These are phyloP conservation scores for Myripristis murdjan DNA, from an alignment of 2,797 vertebrate species.

Conservation along the genomic window DNA sequence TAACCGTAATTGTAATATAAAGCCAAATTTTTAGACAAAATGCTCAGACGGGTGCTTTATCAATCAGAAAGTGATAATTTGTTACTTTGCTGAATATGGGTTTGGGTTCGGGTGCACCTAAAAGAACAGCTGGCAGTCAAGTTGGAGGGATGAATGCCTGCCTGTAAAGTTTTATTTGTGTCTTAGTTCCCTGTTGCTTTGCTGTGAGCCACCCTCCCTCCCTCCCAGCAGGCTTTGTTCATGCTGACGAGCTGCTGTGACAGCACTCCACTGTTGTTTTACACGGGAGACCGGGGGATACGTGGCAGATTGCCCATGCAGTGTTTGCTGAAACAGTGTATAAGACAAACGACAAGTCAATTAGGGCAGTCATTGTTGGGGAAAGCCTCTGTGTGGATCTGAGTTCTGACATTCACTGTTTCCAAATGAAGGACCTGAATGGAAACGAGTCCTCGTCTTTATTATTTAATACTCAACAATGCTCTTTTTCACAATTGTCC, in stretches of 20 bases:
- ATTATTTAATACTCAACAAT: too few species aligned
- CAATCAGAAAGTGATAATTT: too few species aligned
- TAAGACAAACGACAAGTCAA: not conserved
- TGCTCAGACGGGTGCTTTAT: too few species aligned
- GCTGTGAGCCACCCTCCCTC: not conserved
- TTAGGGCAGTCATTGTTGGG: not conserved
- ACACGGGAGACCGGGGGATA: not conserved
- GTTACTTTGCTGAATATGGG: too few species aligned
- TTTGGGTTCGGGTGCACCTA: too few species aligned
- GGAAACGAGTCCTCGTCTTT: too few species aligned
- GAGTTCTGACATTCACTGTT: too few species aligned
- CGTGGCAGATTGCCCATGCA: not conserved
- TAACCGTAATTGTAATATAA: too few species aligned
- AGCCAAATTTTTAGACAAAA: too few species aligned
- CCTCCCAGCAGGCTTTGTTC: slow-evolving; percentile 14
- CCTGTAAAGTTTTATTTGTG: not conserved
- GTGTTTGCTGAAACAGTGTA: slow-evolving; percentile 3
- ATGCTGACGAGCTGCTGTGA: slow-evolving; percentile 3
- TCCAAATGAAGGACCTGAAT: too few species aligned
- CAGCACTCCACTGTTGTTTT: slow-evolving; percentile 7
- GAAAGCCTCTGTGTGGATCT: not conserved
- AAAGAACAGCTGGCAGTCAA: too few species aligned
- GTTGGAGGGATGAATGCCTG: not conserved
- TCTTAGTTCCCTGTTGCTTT: not conserved
- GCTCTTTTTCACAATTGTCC: too few species aligned